A percentile compares a stretch with the other conserved stretches of the same genome.
Conservation (phyloP, 2,888 invertebrate genomes). For the Clitarchus hookeri region DNA sequence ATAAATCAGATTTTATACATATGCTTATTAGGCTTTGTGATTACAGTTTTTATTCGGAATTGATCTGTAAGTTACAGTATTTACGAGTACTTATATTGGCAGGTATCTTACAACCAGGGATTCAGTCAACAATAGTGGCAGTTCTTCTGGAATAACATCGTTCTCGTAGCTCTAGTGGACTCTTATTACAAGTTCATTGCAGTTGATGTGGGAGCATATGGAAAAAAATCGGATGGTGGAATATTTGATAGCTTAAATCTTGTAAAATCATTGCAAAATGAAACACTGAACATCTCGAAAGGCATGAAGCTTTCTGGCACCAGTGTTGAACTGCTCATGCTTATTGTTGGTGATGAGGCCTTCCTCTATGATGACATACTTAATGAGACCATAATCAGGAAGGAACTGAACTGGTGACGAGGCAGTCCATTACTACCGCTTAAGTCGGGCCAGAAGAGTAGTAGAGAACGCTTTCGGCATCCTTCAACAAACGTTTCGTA, state of each 20-base stretch:
- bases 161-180: slow-evolving; percentile 15
- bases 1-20: no score
- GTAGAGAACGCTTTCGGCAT: background rate
- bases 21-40: no score
- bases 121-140: background rate
- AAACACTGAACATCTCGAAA: slow-evolving; percentile 3
- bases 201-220: slow-evolving; percentile 17
- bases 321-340: background rate
- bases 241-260: background rate
- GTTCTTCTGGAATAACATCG: background rate
- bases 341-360: background rate
- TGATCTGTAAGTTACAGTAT: no score
- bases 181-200: slow-evolving; percentile 16
- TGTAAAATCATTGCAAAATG: slow-evolving; percentile 1
- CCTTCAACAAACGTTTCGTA: slow-evolving; percentile 10
- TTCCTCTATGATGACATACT: background rate
- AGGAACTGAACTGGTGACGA: background rate
- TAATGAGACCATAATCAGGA: slow-evolving; percentile 17
- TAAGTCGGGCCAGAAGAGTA: slow-evolving; percentile 5
- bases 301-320: background rate
- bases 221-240: background rate
- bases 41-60: no score
- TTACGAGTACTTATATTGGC: background rate
- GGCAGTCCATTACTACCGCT: background rate
- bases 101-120: slow-evolving; percentile 3